Conservation (phyloP, 1,140 invertebrate genomes). For the Muscidifurax raptorellus region DNA sequence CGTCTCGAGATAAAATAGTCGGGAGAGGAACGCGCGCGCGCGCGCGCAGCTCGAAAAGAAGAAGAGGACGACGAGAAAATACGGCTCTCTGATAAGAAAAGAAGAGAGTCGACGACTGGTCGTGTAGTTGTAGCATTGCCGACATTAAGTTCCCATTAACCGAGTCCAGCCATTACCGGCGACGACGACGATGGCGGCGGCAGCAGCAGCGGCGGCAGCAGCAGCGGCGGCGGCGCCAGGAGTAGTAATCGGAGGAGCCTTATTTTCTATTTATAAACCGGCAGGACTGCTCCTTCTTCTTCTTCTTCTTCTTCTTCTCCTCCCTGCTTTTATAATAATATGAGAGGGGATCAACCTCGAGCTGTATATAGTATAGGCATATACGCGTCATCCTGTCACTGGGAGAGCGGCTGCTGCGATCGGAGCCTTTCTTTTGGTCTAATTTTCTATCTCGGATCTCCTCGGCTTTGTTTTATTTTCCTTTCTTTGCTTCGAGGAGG, state of each 20-base stretch:
- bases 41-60: background rate
- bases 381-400: background rate
- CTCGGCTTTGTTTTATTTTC: background rate
- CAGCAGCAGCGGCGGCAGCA: conserved; percentile 46
- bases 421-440: background rate
- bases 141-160: conserved; percentile 69
- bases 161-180: conserved; percentile 59
- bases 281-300: conserved; percentile 57
- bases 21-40: background rate
- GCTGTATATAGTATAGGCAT: background rate
- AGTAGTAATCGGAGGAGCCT: conserved; percentile 58
- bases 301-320: conserved; percentile 48
- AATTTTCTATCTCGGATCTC: conserved; percentile 19
- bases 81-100: conserved; percentile 20
- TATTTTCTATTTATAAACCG: conserved; percentile 54
- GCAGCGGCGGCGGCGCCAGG: conserved; percentile 57
- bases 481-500: background rate
- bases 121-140: conserved; percentile 59
- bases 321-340: conserved; percentile 48
- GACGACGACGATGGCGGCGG: conserved; percentile 54
- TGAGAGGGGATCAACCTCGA: conserved; percentile 25
- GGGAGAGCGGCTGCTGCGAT: no score
- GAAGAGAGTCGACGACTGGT: conserved; percentile 29
- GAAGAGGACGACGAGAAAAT: conserved; percentile 20
- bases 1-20: conserved; percentile 9